These are phyloP conservation scores for Macrosiphum euphorbiae DNA, from an alignment of 2,888 invertebrate species.

Conservation along the genomic window DNA sequence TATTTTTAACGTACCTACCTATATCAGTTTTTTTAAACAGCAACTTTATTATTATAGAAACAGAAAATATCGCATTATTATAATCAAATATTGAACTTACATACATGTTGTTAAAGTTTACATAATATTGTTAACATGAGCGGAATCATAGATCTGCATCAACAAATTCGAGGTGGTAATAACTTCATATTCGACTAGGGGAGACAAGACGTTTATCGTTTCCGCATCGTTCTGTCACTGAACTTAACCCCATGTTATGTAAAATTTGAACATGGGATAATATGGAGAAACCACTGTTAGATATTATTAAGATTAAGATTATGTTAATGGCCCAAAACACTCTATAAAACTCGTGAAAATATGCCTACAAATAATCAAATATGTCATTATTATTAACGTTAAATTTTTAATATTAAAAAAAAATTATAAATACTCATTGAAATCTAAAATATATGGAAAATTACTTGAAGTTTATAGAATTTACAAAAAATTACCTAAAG, in stretches of 20 bases:
- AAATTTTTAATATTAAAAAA: neutral
- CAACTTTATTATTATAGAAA: neutral
- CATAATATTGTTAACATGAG: neutral
- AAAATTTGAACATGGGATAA: neutral
- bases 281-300: neutral
- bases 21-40: neutral
- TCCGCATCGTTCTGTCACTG: neutral
- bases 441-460: neutral
- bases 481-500: no score
- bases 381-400: neutral
- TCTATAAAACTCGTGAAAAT: neutral
- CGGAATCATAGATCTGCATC: neutral
- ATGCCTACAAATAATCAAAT: no score
- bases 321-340: neutral
- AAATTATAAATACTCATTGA: neutral
- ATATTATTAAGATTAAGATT: neutral
- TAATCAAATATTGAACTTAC: neutral
- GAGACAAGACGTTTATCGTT: neutral
- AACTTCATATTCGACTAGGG: neutral
- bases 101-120: neutral
- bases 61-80: neutral
- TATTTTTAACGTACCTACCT: neutral
- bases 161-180: neutral
- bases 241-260: neutral
- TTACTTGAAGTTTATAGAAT: neutral